Percentiles rank a stretch among this genome's conserved stretches.
These are phyloP conservation scores for Pangasius djambal DNA, from an alignment of 2,797 vertebrate species.

Conservation along the genomic window DNA sequence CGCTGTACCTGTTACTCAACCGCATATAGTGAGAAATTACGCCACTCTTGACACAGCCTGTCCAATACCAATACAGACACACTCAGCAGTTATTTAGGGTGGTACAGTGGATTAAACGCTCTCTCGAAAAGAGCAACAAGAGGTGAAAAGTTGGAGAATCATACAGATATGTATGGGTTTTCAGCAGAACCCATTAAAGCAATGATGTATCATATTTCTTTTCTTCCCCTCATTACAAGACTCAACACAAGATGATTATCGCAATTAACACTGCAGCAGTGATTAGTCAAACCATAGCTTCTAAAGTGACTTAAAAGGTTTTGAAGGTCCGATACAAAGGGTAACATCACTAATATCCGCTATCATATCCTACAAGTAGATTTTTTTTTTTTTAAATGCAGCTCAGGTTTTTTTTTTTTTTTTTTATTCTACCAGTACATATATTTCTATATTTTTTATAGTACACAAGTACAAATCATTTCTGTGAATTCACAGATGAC, in stretches of 20 bases:
- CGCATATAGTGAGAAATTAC: constrained; percentile 32
- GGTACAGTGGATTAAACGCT: neutral
- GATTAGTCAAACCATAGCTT: neutral
- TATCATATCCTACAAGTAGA: neutral
- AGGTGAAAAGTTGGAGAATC: neutral
- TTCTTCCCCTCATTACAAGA: neutral
- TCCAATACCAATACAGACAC: neutral
- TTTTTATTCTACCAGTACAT: too few relatives aligned
- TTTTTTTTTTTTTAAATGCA: neutral
- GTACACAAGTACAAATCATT: neutral
- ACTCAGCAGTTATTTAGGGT: neutral
- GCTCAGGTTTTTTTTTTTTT: too few relatives aligned
- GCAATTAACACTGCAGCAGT: neutral
- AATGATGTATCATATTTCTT: neutral
- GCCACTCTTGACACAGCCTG: neutral
- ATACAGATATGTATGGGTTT: neutral
- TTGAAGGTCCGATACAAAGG: neutral
- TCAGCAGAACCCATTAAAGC: neutral
- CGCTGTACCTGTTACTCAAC: constrained; percentile 42
- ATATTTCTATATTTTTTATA: neutral
- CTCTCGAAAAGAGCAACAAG: neutral
- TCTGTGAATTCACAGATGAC: neutral
- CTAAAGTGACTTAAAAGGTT: neutral
- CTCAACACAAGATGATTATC: neutral
- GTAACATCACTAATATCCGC: neutral